A percentile compares a stretch with the other conserved stretches of the same genome.
Evolutionary conservation across 2,113 vertebrate genomes (phyloP).

Genomic region (Crotalus horridus): DNA sequence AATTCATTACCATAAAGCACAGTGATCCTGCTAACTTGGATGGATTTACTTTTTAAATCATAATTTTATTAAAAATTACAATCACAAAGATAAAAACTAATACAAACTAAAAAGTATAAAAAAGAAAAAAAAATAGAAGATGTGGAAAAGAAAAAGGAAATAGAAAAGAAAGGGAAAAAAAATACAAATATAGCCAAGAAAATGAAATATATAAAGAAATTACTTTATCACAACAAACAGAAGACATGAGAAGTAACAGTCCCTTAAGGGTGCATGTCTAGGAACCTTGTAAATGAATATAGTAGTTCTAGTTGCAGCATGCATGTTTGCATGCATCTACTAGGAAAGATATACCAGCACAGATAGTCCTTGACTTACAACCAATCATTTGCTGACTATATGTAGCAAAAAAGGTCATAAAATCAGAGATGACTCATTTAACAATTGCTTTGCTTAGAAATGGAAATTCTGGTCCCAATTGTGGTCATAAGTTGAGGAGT

Average conservation of each 20-base stretch:
- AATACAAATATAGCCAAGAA: background rate
- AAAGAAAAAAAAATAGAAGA: background rate
- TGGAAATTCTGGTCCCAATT: background rate
- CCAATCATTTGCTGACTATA: background rate
- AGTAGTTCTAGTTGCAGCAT: background rate
- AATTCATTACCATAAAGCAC: background rate
- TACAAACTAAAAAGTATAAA: background rate
- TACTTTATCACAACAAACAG: background rate
- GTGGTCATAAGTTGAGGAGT: background rate
- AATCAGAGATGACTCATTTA: background rate
- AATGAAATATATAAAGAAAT: background rate
- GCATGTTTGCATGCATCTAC: background rate
- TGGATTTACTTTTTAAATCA: background rate
- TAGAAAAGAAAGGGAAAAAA: background rate
- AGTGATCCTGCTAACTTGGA: background rate
- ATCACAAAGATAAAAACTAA: background rate
- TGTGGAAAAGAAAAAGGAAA: background rate
- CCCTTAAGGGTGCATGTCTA: background rate
- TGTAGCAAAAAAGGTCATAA: background rate
- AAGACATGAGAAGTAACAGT: background rate
- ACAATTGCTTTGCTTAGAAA: background rate
- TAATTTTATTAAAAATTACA: background rate
- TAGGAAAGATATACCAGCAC: background rate
- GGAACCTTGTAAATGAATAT: background rate
- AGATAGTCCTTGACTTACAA: no score